Evolutionary conservation across 2,888 invertebrate genomes (phyloP), one percentile per base, ranked within the genome.

Genomic region (Hydroisotoma schaefferi): DNA sequence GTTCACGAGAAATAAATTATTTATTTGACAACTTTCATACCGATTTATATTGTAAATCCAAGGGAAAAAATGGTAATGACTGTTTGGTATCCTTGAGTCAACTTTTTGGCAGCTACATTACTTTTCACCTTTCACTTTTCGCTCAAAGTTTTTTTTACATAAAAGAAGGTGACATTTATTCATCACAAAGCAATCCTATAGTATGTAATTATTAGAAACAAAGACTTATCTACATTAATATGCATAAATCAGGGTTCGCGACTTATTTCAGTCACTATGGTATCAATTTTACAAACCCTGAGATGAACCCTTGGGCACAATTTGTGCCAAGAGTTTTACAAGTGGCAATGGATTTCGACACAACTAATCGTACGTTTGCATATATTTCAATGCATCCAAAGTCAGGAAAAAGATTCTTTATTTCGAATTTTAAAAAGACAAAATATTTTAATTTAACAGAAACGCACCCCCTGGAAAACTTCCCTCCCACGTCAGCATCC

Each of bases 241-340:
- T 15, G 25, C 12, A 23, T 46, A 25, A 15, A 33, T 43, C 20
- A 60, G 70, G 70, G n/a, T 68, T 70, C 47, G 59, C 70, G 0
- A 67, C 63, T 2, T 68, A 63, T 48, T 68, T 62, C 37, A 51
- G 60, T 10, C 59, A 62, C 54, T 59, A 64, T 28, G 68, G 61
- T 46, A 63, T 68, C 26, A 59, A 70, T 26, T 57, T 64, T 27
- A 62, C 68, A 2, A 60, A 63, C 53, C 70, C 70, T 1, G 70
- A 70, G 56, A 40, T 70, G 5, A 57, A 61, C 1, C 63, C 67
- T 0, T 63, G 62, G 60, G 57, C 52, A 37, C 60, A 66, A 54
- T 70, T 68, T 43, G 40, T 66, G 12, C 54, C 62, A 18, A 64
- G 63, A 20, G 33, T 64, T 37, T n/a, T 62, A 10, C 53, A 61